Percentiles rank a stretch among this genome's conserved stretches.
These are phyloP conservation scores for Drosophila melanosoma DNA, from an alignment of 2,888 invertebrate genomes.

Conservation along the genomic window DNA sequence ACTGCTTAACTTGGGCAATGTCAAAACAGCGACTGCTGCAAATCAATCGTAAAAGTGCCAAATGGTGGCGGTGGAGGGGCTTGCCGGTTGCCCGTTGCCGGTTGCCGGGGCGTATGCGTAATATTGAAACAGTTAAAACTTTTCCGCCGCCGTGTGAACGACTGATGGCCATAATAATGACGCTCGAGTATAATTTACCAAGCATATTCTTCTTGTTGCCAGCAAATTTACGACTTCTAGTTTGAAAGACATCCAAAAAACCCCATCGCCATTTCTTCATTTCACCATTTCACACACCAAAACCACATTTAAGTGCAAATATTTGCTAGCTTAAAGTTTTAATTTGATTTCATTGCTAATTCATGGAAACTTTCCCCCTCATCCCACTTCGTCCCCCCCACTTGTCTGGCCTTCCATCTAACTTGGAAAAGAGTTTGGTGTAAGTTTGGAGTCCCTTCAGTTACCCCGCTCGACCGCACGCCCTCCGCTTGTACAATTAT, in stretches of 20 bases:
- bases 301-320: conserved; percentile 55
- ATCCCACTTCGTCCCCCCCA: neutral
- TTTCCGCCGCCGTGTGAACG: conserved; percentile 38
- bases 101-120: conserved; percentile 55
- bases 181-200: conserved; percentile 48
- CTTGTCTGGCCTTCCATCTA: neutral
- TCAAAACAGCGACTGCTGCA: conserved; percentile 45
- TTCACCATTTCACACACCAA: neutral
- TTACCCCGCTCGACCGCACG: no score
- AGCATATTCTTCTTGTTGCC: conserved; percentile 24
- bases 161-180: conserved; percentile 52
- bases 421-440: neutral
- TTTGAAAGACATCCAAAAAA: conserved; percentile 13
- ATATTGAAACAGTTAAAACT: conserved; percentile 54
- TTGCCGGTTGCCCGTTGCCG: neutral
- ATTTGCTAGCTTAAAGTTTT: conserved; percentile 59
- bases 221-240: conserved; percentile 45
- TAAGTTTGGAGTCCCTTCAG: conserved; percentile 1
- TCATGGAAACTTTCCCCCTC: conserved; percentile 23
- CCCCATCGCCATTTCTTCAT: neutral
- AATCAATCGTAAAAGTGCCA: conserved; percentile 49
- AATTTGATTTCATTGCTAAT: conserved; percentile 63
- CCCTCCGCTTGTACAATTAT: conserved; percentile 23
- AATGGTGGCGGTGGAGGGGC: neutral
- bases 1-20: conserved; percentile 38